phyloP scores from a whole-genome alignment of 2,797 vertebrate genomes.

The Poliocrania exsul region DNA sequence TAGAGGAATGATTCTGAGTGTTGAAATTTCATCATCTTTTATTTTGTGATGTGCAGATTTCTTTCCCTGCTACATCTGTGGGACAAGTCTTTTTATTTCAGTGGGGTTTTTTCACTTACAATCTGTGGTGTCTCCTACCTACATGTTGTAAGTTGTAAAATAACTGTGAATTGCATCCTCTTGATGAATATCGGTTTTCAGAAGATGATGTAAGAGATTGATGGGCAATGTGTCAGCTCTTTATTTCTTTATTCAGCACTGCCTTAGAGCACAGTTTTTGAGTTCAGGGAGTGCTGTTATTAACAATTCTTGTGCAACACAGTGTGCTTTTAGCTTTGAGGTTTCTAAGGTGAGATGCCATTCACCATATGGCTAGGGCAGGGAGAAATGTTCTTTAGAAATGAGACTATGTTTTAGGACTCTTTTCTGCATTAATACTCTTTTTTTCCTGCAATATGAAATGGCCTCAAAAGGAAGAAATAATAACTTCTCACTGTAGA shows the following conservation, averaged over 20 bases:
- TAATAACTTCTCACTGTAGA: neutral
- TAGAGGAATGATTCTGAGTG: neutral
- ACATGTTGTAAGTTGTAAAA: neutral
- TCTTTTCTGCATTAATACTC: neutral
- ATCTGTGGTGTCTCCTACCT: neutral
- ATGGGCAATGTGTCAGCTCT: neutral
- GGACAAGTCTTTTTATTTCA: neutral
- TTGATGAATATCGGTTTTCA: rapidly evolving
- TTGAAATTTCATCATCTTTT: neutral
- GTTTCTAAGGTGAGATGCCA: neutral
- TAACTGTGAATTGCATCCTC: neutral
- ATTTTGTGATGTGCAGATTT: neutral
- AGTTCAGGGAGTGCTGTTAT: neutral
- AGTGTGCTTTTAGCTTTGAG: neutral
- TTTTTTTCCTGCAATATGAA: neutral
- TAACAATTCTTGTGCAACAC: neutral
- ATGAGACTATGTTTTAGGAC: neutral
- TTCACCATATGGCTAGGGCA: neutral
- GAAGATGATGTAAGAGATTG: neutral
- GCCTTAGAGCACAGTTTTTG: neutral
- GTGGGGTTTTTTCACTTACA: neutral
- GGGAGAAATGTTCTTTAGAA: neutral
- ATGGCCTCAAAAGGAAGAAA: neutral
- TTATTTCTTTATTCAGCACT: neutral
- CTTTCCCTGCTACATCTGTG: neutral